Base-by-base conservation (phyloP, 2,797 vertebrate genomes). In the Clarias fuscus region DNA sequence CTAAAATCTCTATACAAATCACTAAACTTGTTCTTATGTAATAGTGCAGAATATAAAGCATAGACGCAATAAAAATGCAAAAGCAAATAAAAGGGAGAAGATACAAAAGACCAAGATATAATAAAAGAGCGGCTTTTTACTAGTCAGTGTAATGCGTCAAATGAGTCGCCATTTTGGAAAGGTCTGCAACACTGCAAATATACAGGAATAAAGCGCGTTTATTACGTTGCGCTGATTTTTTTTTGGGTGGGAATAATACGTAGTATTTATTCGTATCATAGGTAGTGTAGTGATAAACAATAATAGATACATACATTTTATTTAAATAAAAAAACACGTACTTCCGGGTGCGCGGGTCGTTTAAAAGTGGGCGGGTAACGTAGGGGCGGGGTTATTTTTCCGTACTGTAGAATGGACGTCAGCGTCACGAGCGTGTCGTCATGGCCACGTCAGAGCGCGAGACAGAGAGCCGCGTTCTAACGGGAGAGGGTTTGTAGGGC, bases 391-490 rank as follows among this genome's bases (percentile, higher is more conserved):
- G n/a, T 33, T 22, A 43, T 24, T 40, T 40, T 15, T 27, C 2
- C 11, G 40, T 80, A 71, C 71, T 40, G 79, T 82, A 27, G 37
- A 62, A n/a, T 11, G 53, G 77, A 61, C 30, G 71, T 40, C 11
- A 81, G 20, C 85, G 70, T 82, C 58, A 67, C 40, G 11, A 43
- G 40, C 65, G 22, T 90, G 90, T 75, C 94, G 94, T 94, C 93
- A 94, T 27, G n/a, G 87, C 84, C 89, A 94, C 92, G 93, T 91
- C 92, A 88, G 82, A 85, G 84, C 89, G 67, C 79, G 40, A 65
- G 37, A 27, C 61, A 53, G 79, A 18, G 53, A 68, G 73, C 89
- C 84, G 0, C 88, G 88, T 22, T 82, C 88, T 88, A 89, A 85
- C 90, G 76, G 53, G 4, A 94, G 92, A 86, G 72, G 88, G 86